Conservation (phyloP, 2,113 vertebrate species). For the Athene noctua region DNA sequence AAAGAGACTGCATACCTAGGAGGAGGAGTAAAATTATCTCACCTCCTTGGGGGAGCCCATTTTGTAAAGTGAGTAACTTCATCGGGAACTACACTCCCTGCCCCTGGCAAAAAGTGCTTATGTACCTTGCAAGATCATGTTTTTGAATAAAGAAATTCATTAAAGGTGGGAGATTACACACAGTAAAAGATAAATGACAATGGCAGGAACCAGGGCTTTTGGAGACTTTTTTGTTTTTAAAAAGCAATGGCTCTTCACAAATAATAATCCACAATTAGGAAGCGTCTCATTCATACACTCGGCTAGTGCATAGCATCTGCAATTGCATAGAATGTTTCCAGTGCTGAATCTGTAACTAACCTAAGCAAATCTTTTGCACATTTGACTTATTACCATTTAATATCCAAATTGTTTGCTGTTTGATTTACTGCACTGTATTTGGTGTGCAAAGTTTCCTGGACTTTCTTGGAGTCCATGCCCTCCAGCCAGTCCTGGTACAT, state of each 20-base stretch:
- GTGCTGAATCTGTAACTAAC: neutral
- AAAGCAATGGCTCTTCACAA: neutral
- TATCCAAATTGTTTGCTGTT: constrained; percentile 62
- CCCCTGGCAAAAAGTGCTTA: neutral
- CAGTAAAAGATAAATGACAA: neutral
- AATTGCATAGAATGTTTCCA: constrained; percentile 39
- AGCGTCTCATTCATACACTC: neutral
- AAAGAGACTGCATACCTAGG: neutral
- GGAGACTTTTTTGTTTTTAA: neutral
- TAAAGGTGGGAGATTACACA: neutral
- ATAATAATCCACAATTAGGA: neutral
- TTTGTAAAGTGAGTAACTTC: neutral
- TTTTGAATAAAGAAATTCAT: neutral
- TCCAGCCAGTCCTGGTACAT: constrained; percentile 92
- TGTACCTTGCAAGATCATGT: neutral
- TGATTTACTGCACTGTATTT: constrained; percentile 67
- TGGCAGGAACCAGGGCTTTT: neutral
- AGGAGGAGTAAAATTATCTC: neutral
- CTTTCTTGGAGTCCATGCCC: constrained; percentile 80
- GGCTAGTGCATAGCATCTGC: neutral
- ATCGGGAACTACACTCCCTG: neutral
- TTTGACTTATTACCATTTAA: constrained; percentile 72
- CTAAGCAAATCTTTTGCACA: neutral
- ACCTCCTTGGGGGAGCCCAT: neutral
- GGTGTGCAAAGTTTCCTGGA: constrained; percentile 80